phyloP scores from a whole-genome alignment of 1,140 invertebrate genomes.

The Apis dorsata region DNA sequence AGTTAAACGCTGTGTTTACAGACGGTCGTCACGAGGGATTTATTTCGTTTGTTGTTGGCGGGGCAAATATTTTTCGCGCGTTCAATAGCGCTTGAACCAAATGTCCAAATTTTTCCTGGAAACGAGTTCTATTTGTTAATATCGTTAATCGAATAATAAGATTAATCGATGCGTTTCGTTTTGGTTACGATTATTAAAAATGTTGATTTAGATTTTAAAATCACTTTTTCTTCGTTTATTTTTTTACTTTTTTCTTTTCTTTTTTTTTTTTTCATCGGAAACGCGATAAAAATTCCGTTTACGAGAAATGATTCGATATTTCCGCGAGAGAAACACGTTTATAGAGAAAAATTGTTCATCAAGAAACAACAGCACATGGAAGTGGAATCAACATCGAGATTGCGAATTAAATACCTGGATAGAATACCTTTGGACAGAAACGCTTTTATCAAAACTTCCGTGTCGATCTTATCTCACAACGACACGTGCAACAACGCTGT shows the following conservation, averaged over 20 bases:
- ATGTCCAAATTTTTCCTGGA: neutral
- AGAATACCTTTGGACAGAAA: neutral
- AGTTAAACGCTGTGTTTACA: slow-evolving; percentile 12
- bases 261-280: too few relatives aligned
- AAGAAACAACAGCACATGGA: neutral
- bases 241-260: too few relatives aligned
- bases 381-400: neutral
- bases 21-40: neutral
- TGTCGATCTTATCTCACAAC: slow-evolving; percentile 4
- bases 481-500: neutral
- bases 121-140: neutral
- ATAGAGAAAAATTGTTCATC: too few relatives aligned
- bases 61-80: slow-evolving; percentile 24
- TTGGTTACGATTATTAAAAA: too few relatives aligned
- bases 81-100: neutral
- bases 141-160: neutral
- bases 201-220: too few relatives aligned
- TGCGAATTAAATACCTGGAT: neutral
- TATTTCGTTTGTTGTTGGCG: slow-evolving; percentile 11
- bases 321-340: neutral
- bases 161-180: too few relatives aligned
- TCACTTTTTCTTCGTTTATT: too few relatives aligned
- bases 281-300: neutral
- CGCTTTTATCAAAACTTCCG: neutral
- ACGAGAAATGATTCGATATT: neutral